Conservation (phyloP, 2,888 invertebrate species). For the Synergus laeviventris region DNA sequence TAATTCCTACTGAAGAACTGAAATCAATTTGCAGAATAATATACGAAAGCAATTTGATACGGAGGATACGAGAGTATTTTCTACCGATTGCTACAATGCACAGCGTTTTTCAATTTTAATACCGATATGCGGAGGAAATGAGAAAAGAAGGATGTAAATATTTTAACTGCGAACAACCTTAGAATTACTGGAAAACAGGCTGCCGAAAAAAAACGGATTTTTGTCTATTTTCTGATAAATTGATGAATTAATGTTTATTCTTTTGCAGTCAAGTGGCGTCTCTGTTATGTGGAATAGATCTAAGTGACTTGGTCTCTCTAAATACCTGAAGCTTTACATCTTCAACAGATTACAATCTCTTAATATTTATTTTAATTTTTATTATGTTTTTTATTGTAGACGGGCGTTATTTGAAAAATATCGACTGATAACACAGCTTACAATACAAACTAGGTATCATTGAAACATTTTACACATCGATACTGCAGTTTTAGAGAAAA, state of each 20-base stretch:
- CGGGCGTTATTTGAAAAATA: slow-evolving; percentile 1
- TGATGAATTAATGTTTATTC: slow-evolving; percentile 9
- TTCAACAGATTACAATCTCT: slow-evolving; percentile 3
- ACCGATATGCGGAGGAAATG: not conserved
- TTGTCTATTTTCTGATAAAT: not conserved
- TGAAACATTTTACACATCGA: slow-evolving; percentile 38
- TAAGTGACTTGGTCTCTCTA: slow-evolving; percentile 38
- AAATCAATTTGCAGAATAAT: slow-evolving; percentile 1
- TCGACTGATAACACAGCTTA: slow-evolving; percentile 30
- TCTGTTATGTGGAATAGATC: slow-evolving; percentile 30
- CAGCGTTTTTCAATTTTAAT: slow-evolving; percentile 25
- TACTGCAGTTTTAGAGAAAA: slow-evolving; percentile 24
- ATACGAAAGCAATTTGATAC: not conserved
- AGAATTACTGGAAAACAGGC: not conserved
- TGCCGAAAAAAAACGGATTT: slow-evolving; percentile 12
- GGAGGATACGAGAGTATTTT: slow-evolving; percentile 24
- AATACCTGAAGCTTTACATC: slow-evolving; percentile 25
- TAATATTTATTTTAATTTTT: not conserved
- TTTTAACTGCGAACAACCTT: slow-evolving; percentile 32
- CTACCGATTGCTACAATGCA: slow-evolving; percentile 12
- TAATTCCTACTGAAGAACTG: slow-evolving; percentile 30
- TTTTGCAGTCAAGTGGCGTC: slow-evolving; percentile 18
- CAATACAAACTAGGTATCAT: not conserved
- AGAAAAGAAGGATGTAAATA: slow-evolving; percentile 17
- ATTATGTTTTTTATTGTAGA: not conserved